phyloP scores from a whole-genome alignment of 53 echinoderm and acorn worm species.

The Holothuria scabra region DNA sequence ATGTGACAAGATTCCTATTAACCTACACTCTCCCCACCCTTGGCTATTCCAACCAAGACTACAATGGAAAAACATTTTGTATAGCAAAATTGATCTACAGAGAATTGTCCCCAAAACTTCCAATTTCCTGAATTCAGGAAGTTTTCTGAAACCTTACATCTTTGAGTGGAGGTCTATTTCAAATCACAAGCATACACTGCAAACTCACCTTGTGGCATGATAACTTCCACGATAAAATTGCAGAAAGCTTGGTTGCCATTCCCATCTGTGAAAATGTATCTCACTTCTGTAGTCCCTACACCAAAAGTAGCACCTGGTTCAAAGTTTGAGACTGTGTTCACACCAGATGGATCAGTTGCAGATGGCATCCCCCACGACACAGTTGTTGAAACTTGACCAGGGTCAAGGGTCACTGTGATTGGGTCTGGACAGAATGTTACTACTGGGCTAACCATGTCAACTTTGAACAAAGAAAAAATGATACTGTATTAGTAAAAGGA shows the following conservation, averaged over 20 bases:
- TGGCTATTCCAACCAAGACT: too few relatives aligned
- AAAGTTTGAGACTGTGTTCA: conserved; percentile 17
- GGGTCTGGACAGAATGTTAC: conserved; percentile 32
- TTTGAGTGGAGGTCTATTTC: too few relatives aligned
- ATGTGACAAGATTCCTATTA: too few relatives aligned
- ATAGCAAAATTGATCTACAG: too few relatives aligned
- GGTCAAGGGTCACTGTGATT: conserved; percentile 5
- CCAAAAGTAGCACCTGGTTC: conserved; percentile 1
- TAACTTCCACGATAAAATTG: conserved; percentile 32
- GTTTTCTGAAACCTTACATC: too few relatives aligned
- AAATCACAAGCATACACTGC: too few relatives aligned
- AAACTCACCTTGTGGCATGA: conserved; percentile 1
- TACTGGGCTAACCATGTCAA: conserved; percentile 25
- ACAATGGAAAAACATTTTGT: too few relatives aligned
- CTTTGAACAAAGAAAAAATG: not conserved
- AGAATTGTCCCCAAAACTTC: too few relatives aligned
- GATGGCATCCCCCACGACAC: conserved; percentile 6
- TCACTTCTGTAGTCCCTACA: not conserved
- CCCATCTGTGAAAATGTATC: conserved; percentile 27
- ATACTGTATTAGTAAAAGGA: too few relatives aligned
- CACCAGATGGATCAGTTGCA: conserved; percentile 16
- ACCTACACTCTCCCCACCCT: too few relatives aligned
- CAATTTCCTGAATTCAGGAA: too few relatives aligned
- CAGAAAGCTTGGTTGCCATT: conserved; percentile 32
- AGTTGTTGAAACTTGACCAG: conserved; percentile 18